A percentile compares a stretch with the other conserved stretches of the same genome.
Conservation (phyloP, 2,888 invertebrate species). For the Electrophaes corylata region DNA sequence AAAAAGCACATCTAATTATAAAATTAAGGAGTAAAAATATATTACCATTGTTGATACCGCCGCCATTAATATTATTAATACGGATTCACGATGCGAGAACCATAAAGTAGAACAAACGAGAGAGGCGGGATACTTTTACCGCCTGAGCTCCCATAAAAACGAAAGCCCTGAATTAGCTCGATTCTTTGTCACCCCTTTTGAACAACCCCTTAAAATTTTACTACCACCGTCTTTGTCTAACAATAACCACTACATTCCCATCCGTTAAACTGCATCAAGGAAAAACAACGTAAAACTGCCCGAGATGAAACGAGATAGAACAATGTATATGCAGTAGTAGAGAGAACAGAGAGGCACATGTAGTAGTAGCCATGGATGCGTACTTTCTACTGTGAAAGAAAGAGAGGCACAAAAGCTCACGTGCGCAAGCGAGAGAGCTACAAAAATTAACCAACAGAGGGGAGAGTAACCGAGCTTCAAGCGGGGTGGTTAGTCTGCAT, state of each 20-base stretch:
- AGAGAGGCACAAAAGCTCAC: constrained; percentile 71
- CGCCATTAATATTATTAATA: constrained; percentile 81
- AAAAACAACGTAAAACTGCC: constrained; percentile 82
- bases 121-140: constrained; percentile 84
- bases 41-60: constrained; percentile 68
- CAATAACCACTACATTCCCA: constrained; percentile 84
- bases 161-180: constrained; percentile 83
- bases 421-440: constrained; percentile 68
- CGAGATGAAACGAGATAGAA: constrained; percentile 84
- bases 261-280: constrained; percentile 84
- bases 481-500: constrained; percentile 84
- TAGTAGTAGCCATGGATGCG: constrained; percentile 78
- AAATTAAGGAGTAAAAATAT: constrained; percentile 62
- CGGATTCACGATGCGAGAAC: constrained; percentile 72
- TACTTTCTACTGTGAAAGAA: constrained; percentile 68
- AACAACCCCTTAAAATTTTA: constrained; percentile 81
- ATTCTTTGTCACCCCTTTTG: constrained; percentile 83
- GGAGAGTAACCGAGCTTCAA: constrained; percentile 80
- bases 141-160: constrained; percentile 80
- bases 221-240: constrained; percentile 84
- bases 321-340: constrained; percentile 83
- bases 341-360: constrained; percentile 79
- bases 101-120: constrained; percentile 82
- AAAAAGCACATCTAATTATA: constrained; percentile 50
- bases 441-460: constrained; percentile 82